These are phyloP conservation scores for Trogon surrucura DNA, from an alignment of 2,113 vertebrate species.

Conservation along the genomic window DNA sequence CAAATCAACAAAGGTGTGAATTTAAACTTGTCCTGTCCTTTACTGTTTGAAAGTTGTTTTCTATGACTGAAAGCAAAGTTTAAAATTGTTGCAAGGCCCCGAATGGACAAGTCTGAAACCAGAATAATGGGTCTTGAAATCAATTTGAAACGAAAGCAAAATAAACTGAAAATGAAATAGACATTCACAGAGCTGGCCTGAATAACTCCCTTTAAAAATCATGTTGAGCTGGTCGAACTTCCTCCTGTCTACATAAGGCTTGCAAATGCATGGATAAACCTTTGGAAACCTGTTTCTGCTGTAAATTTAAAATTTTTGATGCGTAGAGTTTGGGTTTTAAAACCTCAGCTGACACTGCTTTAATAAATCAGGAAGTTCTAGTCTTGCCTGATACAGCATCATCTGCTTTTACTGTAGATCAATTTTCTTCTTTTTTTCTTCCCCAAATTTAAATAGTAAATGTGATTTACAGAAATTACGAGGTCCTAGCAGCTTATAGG, in stretches of 20 bases:
- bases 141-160: background rate
- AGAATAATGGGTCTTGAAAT: background rate
- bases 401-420: background rate
- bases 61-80: background rate
- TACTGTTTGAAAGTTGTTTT: background rate
- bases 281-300: background rate
- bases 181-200: background rate
- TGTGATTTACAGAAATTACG: background rate
- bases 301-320: background rate
- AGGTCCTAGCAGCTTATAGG: background rate
- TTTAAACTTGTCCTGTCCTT: constrained; percentile 3
- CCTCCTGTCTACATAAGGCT: background rate
- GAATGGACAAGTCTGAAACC: background rate
- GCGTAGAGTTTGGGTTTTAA: background rate
- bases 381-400: background rate
- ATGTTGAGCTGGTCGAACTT: background rate
- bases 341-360: background rate
- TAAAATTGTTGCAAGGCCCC: background rate
- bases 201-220: background rate
- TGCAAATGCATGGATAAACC: background rate
- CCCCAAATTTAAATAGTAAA: background rate
- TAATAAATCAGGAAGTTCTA: background rate
- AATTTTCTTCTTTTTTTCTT: background rate
- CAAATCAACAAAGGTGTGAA: constrained; percentile 24
- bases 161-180: background rate